Conservation (phyloP, 2,888 invertebrate species). For the Trissolcus brochymenae region DNA sequence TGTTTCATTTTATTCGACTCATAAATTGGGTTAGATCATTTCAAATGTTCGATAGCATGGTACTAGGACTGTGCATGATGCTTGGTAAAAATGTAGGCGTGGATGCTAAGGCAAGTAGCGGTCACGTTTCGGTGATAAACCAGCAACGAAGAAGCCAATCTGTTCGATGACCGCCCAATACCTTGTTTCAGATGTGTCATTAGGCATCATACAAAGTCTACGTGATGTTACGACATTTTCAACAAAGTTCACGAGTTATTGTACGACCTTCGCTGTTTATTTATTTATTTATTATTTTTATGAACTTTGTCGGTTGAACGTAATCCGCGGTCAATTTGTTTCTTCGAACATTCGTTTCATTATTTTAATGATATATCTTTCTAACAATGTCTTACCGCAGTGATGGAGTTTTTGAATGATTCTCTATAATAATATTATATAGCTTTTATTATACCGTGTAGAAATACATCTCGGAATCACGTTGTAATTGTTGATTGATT, state of each 20-base stretch:
- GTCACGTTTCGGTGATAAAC: constrained; percentile 63
- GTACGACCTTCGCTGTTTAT: constrained; percentile 30
- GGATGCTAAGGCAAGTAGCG: constrained; percentile 62
- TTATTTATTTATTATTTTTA: constrained; percentile 26
- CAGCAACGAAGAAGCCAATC: constrained; percentile 56
- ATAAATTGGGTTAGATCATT: constrained; percentile 6
- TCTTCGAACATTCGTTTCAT: constrained; percentile 12
- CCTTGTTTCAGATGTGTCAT: constrained; percentile 50
- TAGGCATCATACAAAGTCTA: constrained; percentile 49
- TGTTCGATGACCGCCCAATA: constrained; percentile 51
- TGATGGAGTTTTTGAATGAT: too few species aligned
- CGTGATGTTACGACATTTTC: constrained; percentile 50
- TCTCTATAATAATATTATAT: too few species aligned
- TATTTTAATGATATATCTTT: background rate
- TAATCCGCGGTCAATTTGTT: constrained; percentile 10
- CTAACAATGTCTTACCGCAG: too few species aligned
- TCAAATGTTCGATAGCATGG: background rate
- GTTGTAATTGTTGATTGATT: constrained; percentile 18
- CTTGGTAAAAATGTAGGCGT: constrained; percentile 9
- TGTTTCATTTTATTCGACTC: too few species aligned
- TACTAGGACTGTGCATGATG: background rate
- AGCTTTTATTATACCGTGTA: background rate
- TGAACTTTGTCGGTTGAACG: constrained; percentile 20
- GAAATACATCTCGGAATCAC: background rate
- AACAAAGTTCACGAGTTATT: constrained; percentile 40